Evolutionary conservation across 2,888 invertebrate species (phyloP).

Genomic region (Tricholauxania praeusta): DNA sequence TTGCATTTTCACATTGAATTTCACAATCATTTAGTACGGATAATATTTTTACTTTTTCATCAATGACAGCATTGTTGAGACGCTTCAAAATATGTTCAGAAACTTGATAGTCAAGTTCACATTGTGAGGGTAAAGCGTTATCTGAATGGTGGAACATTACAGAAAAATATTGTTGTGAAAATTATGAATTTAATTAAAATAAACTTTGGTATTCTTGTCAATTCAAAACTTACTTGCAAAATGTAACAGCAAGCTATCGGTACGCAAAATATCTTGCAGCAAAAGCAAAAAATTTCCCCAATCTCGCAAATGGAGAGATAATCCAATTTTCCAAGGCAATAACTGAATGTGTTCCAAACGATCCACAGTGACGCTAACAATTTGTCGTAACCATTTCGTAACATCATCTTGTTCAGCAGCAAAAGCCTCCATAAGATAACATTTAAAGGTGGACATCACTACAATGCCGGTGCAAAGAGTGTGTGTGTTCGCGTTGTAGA

Average conservation of each 20-base stretch:
- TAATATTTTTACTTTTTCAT: slow-evolving; percentile 66
- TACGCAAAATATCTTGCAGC: slow-evolving; percentile 70
- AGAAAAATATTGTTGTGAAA: too few relatives aligned
- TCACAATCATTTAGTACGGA: slow-evolving; percentile 68
- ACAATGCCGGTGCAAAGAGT: slow-evolving; percentile 68
- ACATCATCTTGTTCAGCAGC: slow-evolving; percentile 70
- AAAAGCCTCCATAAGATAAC: slow-evolving; percentile 70
- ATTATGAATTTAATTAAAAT: too few relatives aligned
- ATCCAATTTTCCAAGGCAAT: slow-evolving; percentile 72
- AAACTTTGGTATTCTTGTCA: background rate
- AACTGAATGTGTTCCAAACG: slow-evolving; percentile 68
- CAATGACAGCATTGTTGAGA: slow-evolving; percentile 53
- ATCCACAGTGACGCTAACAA: slow-evolving; percentile 68
- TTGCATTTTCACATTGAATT: slow-evolving; percentile 60
- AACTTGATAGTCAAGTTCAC: slow-evolving; percentile 64
- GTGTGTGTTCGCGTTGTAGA: slow-evolving; percentile 66
- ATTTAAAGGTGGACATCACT: slow-evolving; percentile 70
- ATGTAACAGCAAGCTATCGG: slow-evolving; percentile 70
- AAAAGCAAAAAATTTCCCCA: slow-evolving; percentile 65
- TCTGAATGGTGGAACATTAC: slow-evolving; percentile 53
- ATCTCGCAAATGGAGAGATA: slow-evolving; percentile 68
- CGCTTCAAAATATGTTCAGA: slow-evolving; percentile 63
- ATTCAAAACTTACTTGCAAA: slow-evolving; percentile 66
- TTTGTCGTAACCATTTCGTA: slow-evolving; percentile 70
- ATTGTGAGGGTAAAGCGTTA: slow-evolving; percentile 66